These are phyloP conservation scores for Megalops atlanticus DNA, from an alignment of 2,113 vertebrate genomes.

Conservation along the genomic window DNA sequence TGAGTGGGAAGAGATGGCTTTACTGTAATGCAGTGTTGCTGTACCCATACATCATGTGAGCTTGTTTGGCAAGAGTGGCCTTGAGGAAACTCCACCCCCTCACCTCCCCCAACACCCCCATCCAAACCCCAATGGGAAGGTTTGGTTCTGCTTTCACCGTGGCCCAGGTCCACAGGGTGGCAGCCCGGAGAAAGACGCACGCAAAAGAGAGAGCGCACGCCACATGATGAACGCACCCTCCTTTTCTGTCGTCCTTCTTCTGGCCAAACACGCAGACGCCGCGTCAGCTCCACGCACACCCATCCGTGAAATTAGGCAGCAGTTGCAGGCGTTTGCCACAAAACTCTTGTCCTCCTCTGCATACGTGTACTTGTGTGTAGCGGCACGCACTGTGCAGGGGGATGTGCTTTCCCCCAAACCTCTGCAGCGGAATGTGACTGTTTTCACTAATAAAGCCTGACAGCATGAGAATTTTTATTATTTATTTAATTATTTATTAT, in stretches of 20 bases:
- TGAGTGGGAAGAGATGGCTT: too few species aligned
- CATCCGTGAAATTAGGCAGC: slow-evolving; percentile 24
- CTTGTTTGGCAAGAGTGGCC: not conserved
- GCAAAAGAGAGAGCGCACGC: slow-evolving; percentile 14
- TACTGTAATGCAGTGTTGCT: too few species aligned
- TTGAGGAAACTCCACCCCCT: too few species aligned
- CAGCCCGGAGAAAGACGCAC: too few species aligned
- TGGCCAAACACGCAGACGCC: not conserved
- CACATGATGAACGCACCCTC: not conserved
- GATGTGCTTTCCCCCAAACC: not conserved
- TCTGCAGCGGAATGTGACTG: too few species aligned
- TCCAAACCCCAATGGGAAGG: too few species aligned
- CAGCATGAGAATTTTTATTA: not conserved
- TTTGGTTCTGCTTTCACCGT: too few species aligned
- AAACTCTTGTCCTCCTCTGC: not conserved
- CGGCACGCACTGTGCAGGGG: not conserved
- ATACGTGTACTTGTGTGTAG: not conserved
- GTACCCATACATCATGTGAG: too few species aligned
- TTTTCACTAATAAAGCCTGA: not conserved
- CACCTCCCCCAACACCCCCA: too few species aligned
- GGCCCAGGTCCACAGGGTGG: not conserved
- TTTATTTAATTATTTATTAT: too few species aligned
- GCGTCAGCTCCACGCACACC: not conserved
- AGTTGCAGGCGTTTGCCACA: not conserved
- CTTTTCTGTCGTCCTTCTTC: slow-evolving; percentile 12